Conservation (phyloP, 2,888 invertebrate genomes). For the Liodrosophila aerea region DNA sequence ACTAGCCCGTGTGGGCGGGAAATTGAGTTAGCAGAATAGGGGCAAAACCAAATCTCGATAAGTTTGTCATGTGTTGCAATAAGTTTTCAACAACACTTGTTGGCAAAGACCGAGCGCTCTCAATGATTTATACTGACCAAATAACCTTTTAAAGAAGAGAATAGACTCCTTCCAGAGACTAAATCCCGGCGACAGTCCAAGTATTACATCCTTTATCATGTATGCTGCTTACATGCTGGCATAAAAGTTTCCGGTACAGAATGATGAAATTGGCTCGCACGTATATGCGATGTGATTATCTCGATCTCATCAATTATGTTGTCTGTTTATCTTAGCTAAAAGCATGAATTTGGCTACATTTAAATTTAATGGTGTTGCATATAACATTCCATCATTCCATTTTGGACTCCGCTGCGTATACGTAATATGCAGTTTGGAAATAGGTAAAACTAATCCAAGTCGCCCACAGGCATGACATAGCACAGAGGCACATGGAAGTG, state of each 20-base stretch:
- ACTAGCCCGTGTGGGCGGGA: neutral
- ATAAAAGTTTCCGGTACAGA: constrained; percentile 40
- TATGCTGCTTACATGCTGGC: constrained; percentile 7
- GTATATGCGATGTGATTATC: constrained; percentile 25
- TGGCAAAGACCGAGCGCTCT: constrained; percentile 12
- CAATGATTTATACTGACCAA: constrained; percentile 54
- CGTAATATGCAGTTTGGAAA: constrained; percentile 11
- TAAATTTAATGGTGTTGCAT: constrained; percentile 22
- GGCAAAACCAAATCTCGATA: constrained; percentile 7
- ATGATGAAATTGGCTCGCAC: constrained; percentile 60
- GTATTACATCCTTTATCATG: constrained; percentile 22
- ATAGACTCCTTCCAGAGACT: neutral
- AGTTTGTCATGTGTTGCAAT: constrained; percentile 36
- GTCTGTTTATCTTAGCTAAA: constrained; percentile 36
- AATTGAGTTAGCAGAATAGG: constrained; percentile 12
- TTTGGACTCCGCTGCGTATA: constrained; percentile 29
- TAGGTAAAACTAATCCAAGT: too few relatives aligned
- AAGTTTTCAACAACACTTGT: constrained; percentile 31
- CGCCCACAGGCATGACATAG: neutral
- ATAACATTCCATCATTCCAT: too few relatives aligned
- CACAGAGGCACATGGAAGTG: neutral
- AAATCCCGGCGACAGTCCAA: too few relatives aligned
- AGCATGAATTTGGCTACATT: constrained; percentile 11
- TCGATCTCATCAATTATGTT: constrained; percentile 64
- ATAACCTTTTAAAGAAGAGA: constrained; percentile 15